Evolutionary conservation across 2,888 invertebrate species (phyloP).

Genomic region (Tiliacea citrago): DNA sequence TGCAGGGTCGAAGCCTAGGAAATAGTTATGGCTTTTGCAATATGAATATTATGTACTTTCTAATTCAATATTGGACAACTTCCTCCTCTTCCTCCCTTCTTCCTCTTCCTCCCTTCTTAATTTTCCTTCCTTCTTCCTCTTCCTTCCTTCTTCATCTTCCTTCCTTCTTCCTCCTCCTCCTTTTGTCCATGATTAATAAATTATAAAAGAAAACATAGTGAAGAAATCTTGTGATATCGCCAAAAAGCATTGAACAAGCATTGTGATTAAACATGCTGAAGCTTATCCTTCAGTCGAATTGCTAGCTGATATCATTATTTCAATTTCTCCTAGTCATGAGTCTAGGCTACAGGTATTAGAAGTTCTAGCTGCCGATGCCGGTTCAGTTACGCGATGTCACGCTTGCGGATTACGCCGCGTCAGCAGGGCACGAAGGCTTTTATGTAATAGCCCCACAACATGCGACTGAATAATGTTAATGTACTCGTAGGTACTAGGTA

Average conservation of each 20-base stretch:
- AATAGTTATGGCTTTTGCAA: not conserved
- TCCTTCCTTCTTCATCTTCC: too few species aligned
- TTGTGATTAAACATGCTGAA: not conserved
- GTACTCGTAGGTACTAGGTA: not conserved
- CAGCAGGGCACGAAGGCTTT: conserved; percentile 40
- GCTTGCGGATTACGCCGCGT: conserved; percentile 22
- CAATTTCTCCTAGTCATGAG: not conserved
- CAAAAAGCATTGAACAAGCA: not conserved
- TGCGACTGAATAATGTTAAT: conserved; percentile 39
- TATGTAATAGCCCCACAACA: conserved; percentile 32
- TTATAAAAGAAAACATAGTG: not conserved
- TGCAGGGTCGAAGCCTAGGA: not conserved
- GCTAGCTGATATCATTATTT: not conserved
- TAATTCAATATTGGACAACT: not conserved
- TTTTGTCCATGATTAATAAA: not conserved
- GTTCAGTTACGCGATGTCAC: conserved; percentile 56
- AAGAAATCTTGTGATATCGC: not conserved
- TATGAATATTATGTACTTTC: not conserved
- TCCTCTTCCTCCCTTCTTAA: too few species aligned
- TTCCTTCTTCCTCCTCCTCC: too few species aligned
- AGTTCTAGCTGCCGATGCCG: conserved; percentile 47
- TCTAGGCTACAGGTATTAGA: conserved; percentile 32
- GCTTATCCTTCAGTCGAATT: not conserved
- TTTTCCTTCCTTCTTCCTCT: not conserved
- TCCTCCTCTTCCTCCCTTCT: not conserved